Conservation (phyloP, 2,888 invertebrate genomes). For the Aporophyla lueneburgensis region DNA sequence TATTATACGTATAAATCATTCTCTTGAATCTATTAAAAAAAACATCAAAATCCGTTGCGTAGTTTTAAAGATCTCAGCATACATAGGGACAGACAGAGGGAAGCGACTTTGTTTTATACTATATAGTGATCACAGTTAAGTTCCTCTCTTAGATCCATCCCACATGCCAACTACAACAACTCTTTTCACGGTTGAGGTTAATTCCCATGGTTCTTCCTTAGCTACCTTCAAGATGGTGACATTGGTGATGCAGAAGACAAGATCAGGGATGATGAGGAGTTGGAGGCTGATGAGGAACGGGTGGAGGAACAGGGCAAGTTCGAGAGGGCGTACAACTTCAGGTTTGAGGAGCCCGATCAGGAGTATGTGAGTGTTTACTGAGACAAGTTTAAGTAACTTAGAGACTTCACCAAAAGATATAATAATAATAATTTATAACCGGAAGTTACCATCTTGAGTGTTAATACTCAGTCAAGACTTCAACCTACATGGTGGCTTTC, state of each 20-base stretch:
- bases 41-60: too few relatives aligned
- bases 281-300: conserved; percentile 94
- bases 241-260: conserved; percentile 88
- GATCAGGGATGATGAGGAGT: conserved; percentile 83
- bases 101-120: too few relatives aligned
- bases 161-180: neutral
- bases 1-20: too few relatives aligned
- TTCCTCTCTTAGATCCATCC: neutral
- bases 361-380: conserved; percentile 93
- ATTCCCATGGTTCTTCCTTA: conserved; percentile 53
- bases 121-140: neutral
- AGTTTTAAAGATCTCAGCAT: too few relatives aligned
- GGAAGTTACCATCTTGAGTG: neutral
- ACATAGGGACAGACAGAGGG: too few relatives aligned
- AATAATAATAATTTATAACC: too few relatives aligned
- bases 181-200: neutral
- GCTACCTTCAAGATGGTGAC: conserved; percentile 87
- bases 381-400: neutral
- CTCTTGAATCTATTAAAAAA: too few relatives aligned
- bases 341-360: conserved; percentile 98
- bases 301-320: conserved; percentile 96
- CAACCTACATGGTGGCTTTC: neutral
- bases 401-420: too few relatives aligned
- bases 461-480: neutral
- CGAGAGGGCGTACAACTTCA: conserved; percentile 98